phyloP scores from a whole-genome alignment of 2,888 invertebrate genomes.

The Oscheius sp. region DNA sequence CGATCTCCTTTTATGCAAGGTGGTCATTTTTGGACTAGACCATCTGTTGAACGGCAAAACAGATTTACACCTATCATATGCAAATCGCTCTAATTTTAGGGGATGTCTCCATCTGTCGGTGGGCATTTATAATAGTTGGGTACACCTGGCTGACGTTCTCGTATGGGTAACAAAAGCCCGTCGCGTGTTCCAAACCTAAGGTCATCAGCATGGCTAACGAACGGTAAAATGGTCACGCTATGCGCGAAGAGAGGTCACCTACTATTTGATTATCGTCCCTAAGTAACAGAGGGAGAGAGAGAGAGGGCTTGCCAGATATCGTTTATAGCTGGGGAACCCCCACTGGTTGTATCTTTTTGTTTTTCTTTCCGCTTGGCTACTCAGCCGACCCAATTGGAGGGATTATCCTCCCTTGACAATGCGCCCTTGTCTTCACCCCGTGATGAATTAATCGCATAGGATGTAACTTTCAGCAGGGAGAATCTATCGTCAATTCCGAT shows the following conservation, averaged over 20 bases:
- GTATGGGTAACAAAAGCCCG: conserved; percentile 18
- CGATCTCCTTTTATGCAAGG: conserved; percentile 8
- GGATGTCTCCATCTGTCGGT: conserved; percentile 28
- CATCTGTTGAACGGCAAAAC: conserved; percentile 20
- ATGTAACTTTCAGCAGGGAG: conserved; percentile 41
- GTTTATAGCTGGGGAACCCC: conserved; percentile 6
- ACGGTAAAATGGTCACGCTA: conserved; percentile 29
- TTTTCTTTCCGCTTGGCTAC: conserved; percentile 18
- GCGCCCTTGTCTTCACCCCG: neutral
- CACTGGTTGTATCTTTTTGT: conserved; percentile 29
- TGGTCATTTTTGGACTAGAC: conserved; percentile 16
- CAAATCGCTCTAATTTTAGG: conserved; percentile 16
- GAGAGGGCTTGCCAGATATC: neutral
- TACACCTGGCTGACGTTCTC: conserved; percentile 26
- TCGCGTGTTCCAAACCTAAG: conserved; percentile 26
- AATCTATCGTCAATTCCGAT: conserved; percentile 47
- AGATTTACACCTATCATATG: conserved; percentile 28
- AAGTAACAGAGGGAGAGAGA: neutral
- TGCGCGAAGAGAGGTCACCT: conserved; percentile 10
- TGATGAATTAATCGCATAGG: conserved; percentile 7
- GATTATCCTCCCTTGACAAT: conserved; percentile 22
- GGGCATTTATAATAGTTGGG: conserved; percentile 26
- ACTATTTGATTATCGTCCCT: conserved; percentile 4
- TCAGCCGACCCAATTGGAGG: conserved; percentile 20
- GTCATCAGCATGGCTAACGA: conserved; percentile 27